Evolutionary conservation across 2,888 invertebrate species (phyloP), one percentile per base, ranked within the genome.

Genomic region (Protula sp.): DNA sequence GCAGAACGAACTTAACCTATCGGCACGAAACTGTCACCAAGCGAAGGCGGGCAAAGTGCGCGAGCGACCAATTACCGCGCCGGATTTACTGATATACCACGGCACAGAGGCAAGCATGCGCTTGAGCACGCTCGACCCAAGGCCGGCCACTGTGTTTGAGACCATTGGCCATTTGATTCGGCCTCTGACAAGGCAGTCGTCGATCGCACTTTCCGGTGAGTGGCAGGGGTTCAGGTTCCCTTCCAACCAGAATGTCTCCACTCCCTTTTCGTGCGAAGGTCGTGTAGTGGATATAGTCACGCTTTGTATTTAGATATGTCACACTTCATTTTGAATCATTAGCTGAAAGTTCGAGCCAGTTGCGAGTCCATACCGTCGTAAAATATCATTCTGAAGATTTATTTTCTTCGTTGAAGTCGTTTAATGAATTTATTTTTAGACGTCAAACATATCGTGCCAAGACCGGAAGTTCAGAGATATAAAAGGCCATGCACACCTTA

Each of bases 11-110:
- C 68, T 77, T 5, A 57, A 29, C 22, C 60, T 67, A 22, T 75
- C 77, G 5, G 70, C 75, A 64, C 66, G 69, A 26, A 67, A 67
- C 9, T 70, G 76, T 14, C 68, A 73, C 58, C 62, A 64, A 29
- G 69, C 73, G 1, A 69, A 69, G 30, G 73, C 73, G 5, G 77
- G 77, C 1, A 73, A 66, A 58, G 69, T 76, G 1, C 63, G 77
- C n/a, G n/a, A 50, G 14, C 59, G 59, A n/a, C 59, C 62, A 31
- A 51, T 60, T 28, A 53, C 58, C 2, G 58, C 61, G 19, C 61
- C 61, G 3, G 69, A 71, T 54, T 59, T 76, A 1, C 47, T 52
- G 24, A 55, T 55, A 45, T 59, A 57, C 54, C 38, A 59, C 9
- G 47, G 22, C 5, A 29, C 31, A 9, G 31, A 48, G 47, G 27